Evolutionary conservation across 2,797 vertebrate genomes (phyloP).

Genomic region (Masticophis lateralis): DNA sequence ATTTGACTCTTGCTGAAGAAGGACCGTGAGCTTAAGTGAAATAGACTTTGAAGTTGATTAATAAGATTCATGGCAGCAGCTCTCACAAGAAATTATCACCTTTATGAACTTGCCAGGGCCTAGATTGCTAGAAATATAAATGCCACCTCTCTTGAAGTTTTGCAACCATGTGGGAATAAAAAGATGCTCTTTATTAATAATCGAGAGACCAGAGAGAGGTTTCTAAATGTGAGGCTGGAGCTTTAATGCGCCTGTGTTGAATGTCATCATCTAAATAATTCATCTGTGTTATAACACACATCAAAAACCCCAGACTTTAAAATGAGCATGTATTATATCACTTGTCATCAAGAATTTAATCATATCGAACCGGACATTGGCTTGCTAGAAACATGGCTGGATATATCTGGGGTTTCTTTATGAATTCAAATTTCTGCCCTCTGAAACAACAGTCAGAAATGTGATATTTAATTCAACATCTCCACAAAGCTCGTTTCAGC

Average conservation of each 20-base stretch:
- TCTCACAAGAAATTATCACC: neutral
- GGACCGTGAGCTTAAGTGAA: neutral
- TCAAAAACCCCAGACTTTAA: neutral
- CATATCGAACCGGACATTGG: neutral
- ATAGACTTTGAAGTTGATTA: neutral
- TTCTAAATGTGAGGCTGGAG: neutral
- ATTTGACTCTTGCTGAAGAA: neutral
- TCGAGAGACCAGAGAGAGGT: neutral
- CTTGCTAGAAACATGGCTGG: neutral
- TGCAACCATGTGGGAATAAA: neutral
- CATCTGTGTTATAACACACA: neutral
- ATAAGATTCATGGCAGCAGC: neutral
- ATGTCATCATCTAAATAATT: neutral
- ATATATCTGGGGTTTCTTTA: neutral
- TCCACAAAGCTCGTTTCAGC: neutral
- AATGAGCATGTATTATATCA: neutral
- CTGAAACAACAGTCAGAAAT: neutral
- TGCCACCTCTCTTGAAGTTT: neutral
- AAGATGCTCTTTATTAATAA: neutral
- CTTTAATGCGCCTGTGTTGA: neutral
- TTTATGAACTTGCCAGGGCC: neutral
- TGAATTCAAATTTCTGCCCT: neutral
- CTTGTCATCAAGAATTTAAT: neutral
- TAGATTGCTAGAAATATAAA: neutral
- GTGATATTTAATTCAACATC: neutral